Base-by-base conservation (phyloP, 2,888 invertebrate genomes). In the Quadriops clusia region DNA sequence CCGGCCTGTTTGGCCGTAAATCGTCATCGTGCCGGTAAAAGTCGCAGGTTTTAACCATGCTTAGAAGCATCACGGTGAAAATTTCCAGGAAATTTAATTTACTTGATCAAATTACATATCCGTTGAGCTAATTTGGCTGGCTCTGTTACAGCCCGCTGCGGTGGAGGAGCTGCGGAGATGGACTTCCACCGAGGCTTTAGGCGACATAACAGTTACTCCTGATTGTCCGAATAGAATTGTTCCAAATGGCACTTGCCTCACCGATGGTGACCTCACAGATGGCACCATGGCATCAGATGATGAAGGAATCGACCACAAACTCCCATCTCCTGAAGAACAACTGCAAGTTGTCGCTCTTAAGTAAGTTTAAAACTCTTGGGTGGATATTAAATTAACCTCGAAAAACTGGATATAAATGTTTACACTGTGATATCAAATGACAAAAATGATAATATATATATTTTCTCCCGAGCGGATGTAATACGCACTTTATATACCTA, bases 251-350 rank as follows among this genome's bases (percentile, higher is more conserved):
- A 40, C 66, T 6, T 11, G 26, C 9, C 36, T 37, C 7, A 64
- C 64, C 29, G 63, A 69, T 17, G 69, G 67, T n/a, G 56, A 61
- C 37, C 56, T 60, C 44, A 63, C 66, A 3, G 70, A 57, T 38
- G 58, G 64, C 17, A 61, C 62, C 30, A 53, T 63, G 28, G 53
- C 66, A 8, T 71, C 73, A 3, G 72, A 72, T 31, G 74, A 74
- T 46, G 77, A 77, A 56, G 80, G 76, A 44, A 74, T 85, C 46
- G 84, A 86, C 64, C 85, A 86, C 63, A 75, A 82, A 57, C 67
- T 87, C 50, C 87, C 87, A 26, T 85, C 86, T 42, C 86, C 87
- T 18, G 84, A 85, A 58, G 87, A 87, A 61, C 85, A 85, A 62
- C 70, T 83, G 43, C 74, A 80, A 60, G 76, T 81, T 47, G 74